These are phyloP conservation scores for Coenonympha glycerion DNA, from an alignment of 2,888 invertebrate species.

Conservation along the genomic window DNA sequence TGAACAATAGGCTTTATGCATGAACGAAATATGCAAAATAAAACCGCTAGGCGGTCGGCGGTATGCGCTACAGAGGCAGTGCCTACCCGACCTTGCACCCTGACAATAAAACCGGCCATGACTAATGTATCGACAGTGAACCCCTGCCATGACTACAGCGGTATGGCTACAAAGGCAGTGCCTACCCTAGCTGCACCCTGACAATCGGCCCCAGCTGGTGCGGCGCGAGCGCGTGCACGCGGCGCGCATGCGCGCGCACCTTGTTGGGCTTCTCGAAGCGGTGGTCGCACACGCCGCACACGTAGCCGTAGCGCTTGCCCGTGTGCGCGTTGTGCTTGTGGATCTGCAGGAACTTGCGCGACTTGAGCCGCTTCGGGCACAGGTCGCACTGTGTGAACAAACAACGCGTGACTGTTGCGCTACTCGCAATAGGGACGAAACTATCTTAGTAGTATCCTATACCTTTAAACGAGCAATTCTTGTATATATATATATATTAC, in stretches of 20 bases:
- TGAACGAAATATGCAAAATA: no score
- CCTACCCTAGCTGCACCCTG: conserved; percentile 43
- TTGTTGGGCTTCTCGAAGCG: conserved; percentile 69
- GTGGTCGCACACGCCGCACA: conserved; percentile 59
- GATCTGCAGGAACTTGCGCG: conserved; percentile 65
- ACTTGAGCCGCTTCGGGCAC: conserved; percentile 63
- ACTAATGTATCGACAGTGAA: no score
- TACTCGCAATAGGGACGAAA: background rate
- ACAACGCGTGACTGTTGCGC: background rate
- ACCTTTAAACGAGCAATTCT: no score
- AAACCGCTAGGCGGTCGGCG: no score
- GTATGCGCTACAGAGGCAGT: no score
- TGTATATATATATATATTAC: no score
- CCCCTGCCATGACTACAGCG: no score
- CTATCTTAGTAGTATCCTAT: no score
- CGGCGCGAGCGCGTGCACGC: conserved; percentile 58
- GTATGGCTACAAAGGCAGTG: background rate
- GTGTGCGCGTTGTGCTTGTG: conserved; percentile 69
- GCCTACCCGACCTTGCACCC: no score
- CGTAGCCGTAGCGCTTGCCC: conserved; percentile 58
- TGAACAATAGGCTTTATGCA: no score
- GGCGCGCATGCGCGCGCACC: conserved; percentile 57
- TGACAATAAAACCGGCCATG: no score
- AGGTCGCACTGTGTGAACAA: conserved; percentile 52
- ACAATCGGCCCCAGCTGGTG: conserved; percentile 53